Evolutionary conservation across 2,113 vertebrate species (phyloP).

Genomic region (Leucosticte australis): DNA sequence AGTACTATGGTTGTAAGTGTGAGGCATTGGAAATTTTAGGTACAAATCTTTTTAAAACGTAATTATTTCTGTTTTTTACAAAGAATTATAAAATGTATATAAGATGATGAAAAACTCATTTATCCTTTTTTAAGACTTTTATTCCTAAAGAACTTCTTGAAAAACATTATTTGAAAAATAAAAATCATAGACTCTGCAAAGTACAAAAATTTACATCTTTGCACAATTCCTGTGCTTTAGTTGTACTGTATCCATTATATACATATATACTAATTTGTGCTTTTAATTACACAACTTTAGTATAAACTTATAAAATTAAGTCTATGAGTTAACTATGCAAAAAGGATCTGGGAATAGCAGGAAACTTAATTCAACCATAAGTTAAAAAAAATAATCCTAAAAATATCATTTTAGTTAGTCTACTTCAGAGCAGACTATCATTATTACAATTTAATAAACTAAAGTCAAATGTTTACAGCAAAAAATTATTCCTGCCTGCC

Average conservation of each 20-base stretch:
- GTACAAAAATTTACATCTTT: slow-evolving; percentile 69
- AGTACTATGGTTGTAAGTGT: slow-evolving; percentile 17
- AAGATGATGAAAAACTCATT: slow-evolving; percentile 55
- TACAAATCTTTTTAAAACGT: not conserved
- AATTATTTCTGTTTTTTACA: slow-evolving; percentile 42
- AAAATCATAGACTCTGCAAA: slow-evolving; percentile 68
- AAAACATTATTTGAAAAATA: slow-evolving; percentile 69
- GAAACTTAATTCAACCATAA: slow-evolving; percentile 26
- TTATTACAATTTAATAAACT: slow-evolving; percentile 20
- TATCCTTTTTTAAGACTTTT: slow-evolving; percentile 42
- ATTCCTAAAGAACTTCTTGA: slow-evolving; percentile 50
- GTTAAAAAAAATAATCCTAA: slow-evolving; percentile 15
- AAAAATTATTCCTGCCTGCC: not conserved
- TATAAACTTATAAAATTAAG: slow-evolving; percentile 67
- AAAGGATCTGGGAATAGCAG: slow-evolving; percentile 38
- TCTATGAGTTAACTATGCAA: slow-evolving; percentile 54
- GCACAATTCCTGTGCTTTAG: slow-evolving; percentile 57
- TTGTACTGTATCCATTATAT: slow-evolving; percentile 59
- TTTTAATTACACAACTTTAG: slow-evolving; percentile 51
- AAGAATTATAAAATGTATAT: slow-evolving; percentile 57
- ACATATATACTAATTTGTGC: slow-evolving; percentile 67
- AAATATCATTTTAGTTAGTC: not conserved
- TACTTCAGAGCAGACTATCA: not conserved
- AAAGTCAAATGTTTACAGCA: not conserved
- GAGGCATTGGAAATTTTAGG: slow-evolving; percentile 14